Percentiles rank a stretch among this genome's conserved stretches.
These are phyloP conservation scores for Hyalella azteca DNA, from an alignment of 2,888 invertebrate genomes.

Conservation along the genomic window DNA sequence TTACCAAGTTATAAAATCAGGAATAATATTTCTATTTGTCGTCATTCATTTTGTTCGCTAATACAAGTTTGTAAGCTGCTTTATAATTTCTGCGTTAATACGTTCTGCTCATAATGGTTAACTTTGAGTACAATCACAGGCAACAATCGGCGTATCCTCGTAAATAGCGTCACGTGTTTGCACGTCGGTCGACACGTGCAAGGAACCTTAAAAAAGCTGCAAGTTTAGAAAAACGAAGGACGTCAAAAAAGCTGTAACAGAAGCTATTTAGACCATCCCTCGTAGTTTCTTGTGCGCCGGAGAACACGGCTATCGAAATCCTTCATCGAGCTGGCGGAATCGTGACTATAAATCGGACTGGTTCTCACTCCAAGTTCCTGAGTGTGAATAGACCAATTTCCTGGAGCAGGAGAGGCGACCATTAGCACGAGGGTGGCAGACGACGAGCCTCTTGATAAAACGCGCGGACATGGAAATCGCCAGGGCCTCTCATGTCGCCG, in stretches of 20 bases:
- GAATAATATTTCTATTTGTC: too few relatives aligned
- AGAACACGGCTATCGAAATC: slow-evolving; percentile 38
- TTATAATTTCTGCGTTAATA: too few relatives aligned
- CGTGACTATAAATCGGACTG: slow-evolving; percentile 39
- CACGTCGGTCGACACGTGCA: neutral
- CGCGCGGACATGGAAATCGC: slow-evolving; percentile 31
- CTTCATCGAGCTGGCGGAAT: slow-evolving; percentile 38
- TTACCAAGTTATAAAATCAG: too few relatives aligned
- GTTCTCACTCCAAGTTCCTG: slow-evolving; percentile 16
- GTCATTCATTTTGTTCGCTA: too few relatives aligned
- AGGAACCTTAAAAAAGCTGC: neutral
- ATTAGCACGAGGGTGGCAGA: slow-evolving; percentile 28
- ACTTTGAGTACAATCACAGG: too few relatives aligned
- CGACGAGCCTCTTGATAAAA: slow-evolving; percentile 23
- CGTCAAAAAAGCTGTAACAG: neutral
- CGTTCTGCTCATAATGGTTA: too few relatives aligned
- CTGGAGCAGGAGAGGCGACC: slow-evolving; percentile 19
- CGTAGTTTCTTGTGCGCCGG: slow-evolving; percentile 12
- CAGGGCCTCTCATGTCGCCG: neutral
- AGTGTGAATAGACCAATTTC: slow-evolving; percentile 39
- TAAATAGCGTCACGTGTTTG: neutral
- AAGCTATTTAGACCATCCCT: slow-evolving; percentile 14
- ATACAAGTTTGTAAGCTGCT: too few relatives aligned
- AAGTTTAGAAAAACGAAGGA: neutral
- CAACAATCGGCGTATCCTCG: neutral